Evolutionary conservation across 1,140 invertebrate species (phyloP), one percentile per base, ranked within the genome.

Genomic region (Nomia melanderi): DNA sequence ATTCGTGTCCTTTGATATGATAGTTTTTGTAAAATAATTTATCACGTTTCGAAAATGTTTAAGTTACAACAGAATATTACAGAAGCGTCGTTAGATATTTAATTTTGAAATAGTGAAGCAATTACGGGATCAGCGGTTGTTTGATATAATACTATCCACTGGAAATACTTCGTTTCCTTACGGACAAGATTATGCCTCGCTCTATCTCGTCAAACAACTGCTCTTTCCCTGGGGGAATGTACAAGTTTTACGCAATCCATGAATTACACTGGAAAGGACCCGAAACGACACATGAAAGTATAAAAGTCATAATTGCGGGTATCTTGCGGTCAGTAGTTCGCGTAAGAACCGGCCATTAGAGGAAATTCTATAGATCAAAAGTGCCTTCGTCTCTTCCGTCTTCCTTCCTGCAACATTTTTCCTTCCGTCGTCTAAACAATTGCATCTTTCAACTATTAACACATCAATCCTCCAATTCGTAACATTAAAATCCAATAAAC

Each of bases 211-310:
- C 71, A 17, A 41, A 65, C 71, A 74, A 63, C 62, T 63, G 71
- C 31, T 65, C 65, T 67, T 67, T 69, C 47, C 65, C 56, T 9
- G 7, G 14, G 23, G 17, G 36, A 59, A 59, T 12, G 39, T 76
- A 39, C 29, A 73, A 64, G 31, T 69, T 76, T 76, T 60, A 39
- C 73, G 64, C 31, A 69, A 69, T 76, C 73, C 25, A 14, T 56
- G 47, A 76, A 76, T 60, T 69, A 69, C 29, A 31, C 29, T 39
- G 36, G 54, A 76, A 57, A 50, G 41, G 23, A 59, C 4, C 27
- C 47, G 17, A 56, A 66, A 63, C 41, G 69, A 72, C 39, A 50
- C 41, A 60, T 50, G 57, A 60, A 60, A 63, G 59, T 39, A 39
- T 33, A 14, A 62, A 39, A 57, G 8, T 44, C 54, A 66, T 67